Evolutionary conservation across 2,888 invertebrate genomes (phyloP), one percentile per base, ranked within the genome.

Genomic region (Thelaira solivaga): DNA sequence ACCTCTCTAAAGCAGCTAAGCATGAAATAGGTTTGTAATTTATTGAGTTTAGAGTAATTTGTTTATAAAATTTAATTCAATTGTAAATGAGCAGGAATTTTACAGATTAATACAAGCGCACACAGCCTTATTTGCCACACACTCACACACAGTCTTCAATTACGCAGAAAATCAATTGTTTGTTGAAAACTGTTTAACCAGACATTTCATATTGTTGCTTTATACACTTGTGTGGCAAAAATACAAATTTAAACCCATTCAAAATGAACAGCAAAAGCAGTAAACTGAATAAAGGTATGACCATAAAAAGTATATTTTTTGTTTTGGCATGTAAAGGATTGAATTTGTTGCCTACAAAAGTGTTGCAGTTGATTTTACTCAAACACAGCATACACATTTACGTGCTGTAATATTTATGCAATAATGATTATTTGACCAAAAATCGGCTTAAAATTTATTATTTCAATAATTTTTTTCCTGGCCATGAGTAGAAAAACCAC

Each of bases 361-460:
- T 16, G 8, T 16, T 8, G n/a, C 20, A 31, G 26, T 41, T 18
- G 5, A 31, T 11, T 11, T 8, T 26, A n/a, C n/a, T n/a, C n/a
- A n/a, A n/a, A n/a, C n/a, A 29, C 11, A 29, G 26, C 29, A 51
- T 20, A 31, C 20, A 51, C n/a, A 26, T 18, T n/a, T 20, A 51
- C 51, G 24, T 61, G 31, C 31, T 71, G 59, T 53, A 18, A 41
- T 65, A 55, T 75, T 67, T 74, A 62, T 75, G n/a, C n/a, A n/a
- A 13, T 29, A 47, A 68, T 75, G 53, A 75, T 75, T 75, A 68
- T 68, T 75, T 75, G 68, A 75, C 68, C 62, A 55, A 68, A 68
- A 74, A 68, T 61, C 74, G 74, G 74, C 67, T 75, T 75, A 68
- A 67, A 67, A 61, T 74, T 61, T 67, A 75, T 62, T 75, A 55